Evolutionary conservation across 1,140 invertebrate species (phyloP).

Genomic region (Drosophila kohkoa): DNA sequence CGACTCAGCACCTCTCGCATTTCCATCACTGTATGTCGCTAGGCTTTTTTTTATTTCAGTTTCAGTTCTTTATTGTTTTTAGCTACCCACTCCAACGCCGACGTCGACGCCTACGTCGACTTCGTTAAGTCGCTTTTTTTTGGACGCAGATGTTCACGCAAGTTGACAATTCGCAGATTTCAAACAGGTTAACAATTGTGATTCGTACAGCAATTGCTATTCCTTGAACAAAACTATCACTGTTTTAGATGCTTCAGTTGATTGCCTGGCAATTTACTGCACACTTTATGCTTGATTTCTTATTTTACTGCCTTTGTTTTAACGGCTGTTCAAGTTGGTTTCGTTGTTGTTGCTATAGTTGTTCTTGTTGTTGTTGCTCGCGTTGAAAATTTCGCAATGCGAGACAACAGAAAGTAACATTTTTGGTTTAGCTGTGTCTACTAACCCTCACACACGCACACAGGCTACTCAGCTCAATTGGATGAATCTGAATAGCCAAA

Average conservation of each 20-base stretch:
- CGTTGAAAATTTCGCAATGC: conserved; percentile 85
- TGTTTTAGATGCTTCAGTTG: conserved; percentile 27
- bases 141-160: conserved; percentile 7
- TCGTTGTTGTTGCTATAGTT: conserved; percentile 30
- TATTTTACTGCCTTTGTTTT: conserved; percentile 28
- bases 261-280: conserved; percentile 19
- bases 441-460: background rate
- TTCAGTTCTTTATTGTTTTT: conserved; percentile 8
- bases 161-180: conserved; percentile 62
- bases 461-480: conserved; percentile 22
- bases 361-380: conserved; percentile 79
- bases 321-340: conserved; percentile 26
- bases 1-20: conserved; percentile 93
- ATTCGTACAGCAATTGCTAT: conserved; percentile 17
- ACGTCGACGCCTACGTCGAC: conserved; percentile 44
- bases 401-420: conserved; percentile 44
- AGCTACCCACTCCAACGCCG: conserved; percentile 38
- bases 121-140: background rate
- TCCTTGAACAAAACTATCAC: conserved; percentile 22
- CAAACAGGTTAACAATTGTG: conserved; percentile 48
- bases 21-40: conserved; percentile 86
- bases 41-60: background rate
- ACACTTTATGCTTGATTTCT: conserved; percentile 15
- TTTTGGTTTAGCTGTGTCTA: conserved; percentile 26
- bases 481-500: conserved; percentile 48